Evolutionary conservation across 2,797 vertebrate genomes (phyloP).

Genomic region (Allobates femoralis): DNA sequence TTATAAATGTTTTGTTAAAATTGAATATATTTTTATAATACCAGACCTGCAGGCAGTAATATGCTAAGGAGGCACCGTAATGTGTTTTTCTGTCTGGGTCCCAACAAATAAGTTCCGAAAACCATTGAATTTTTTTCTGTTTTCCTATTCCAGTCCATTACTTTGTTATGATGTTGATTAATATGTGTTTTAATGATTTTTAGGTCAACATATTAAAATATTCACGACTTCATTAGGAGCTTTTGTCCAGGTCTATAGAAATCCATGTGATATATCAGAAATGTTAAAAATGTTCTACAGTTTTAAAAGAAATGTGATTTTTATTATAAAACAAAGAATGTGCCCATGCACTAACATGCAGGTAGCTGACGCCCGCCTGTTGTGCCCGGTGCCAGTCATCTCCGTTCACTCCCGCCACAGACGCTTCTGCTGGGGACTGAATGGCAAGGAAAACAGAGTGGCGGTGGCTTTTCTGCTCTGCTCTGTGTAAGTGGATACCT

Average conservation of each 20-base stretch:
- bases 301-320: too few species aligned
- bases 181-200: neutral
- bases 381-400: too few species aligned
- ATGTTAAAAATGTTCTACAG: neutral
- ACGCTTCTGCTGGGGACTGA: too few species aligned
- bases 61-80: neutral
- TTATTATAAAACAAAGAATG: too few species aligned
- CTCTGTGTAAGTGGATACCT: too few species aligned
- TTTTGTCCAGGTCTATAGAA: neutral
- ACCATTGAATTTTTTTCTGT: neutral
- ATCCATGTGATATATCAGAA: neutral
- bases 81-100: neutral
- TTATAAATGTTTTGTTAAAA: conserved; percentile 15
- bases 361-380: too few species aligned
- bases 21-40: neutral
- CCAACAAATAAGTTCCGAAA: neutral
- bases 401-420: too few species aligned
- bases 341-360: too few species aligned
- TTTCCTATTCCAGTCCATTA: neutral
- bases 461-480: too few species aligned
- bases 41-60: neutral
- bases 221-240: neutral
- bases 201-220: neutral
- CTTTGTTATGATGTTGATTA: neutral
- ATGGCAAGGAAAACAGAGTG: too few species aligned